A percentile compares a stretch with the other conserved stretches of the same genome.
phyloP scores from a whole-genome alignment of 2,797 vertebrate genomes.

The Setipinna tenuifilis region DNA sequence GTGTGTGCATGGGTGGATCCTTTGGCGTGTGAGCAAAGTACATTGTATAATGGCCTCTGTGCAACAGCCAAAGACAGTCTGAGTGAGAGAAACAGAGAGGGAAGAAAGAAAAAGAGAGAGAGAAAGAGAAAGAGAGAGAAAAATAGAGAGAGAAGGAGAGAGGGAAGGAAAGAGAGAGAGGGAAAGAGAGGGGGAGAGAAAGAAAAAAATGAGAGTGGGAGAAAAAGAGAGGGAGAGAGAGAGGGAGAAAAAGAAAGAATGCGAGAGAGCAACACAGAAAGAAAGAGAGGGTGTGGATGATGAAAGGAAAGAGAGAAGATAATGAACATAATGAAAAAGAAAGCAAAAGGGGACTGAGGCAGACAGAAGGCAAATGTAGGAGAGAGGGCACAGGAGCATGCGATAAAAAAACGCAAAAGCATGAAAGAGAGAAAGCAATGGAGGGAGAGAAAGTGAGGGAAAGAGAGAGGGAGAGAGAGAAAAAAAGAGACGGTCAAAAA shows the following conservation, averaged over 20 bases:
- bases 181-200: not conserved
- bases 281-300: not conserved
- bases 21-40: slow-evolving; percentile 13
- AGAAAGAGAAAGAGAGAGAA: not conserved
- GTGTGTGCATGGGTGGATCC: slow-evolving; percentile 12
- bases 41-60: slow-evolving; percentile 4
- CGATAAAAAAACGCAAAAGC: not conserved
- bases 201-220: not conserved
- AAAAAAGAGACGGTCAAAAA: no score
- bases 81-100: not conserved
- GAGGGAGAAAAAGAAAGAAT: no score
- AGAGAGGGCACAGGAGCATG: slow-evolving; percentile 21
- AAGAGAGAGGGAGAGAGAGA: no score
- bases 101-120: not conserved
- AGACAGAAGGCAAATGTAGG: not conserved
- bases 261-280: not conserved
- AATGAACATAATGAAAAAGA: not conserved
- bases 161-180: not conserved
- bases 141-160: not conserved
- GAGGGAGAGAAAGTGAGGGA: not conserved
- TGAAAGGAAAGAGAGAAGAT: not conserved
- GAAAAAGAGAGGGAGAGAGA: not conserved
- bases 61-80: not conserved
- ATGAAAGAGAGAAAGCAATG: slow-evolving; percentile 37
- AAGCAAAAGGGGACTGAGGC: not conserved